These are phyloP conservation scores for Caracal caracal DNA, from an alignment of 2,113 vertebrate genomes.

Conservation along the genomic window DNA sequence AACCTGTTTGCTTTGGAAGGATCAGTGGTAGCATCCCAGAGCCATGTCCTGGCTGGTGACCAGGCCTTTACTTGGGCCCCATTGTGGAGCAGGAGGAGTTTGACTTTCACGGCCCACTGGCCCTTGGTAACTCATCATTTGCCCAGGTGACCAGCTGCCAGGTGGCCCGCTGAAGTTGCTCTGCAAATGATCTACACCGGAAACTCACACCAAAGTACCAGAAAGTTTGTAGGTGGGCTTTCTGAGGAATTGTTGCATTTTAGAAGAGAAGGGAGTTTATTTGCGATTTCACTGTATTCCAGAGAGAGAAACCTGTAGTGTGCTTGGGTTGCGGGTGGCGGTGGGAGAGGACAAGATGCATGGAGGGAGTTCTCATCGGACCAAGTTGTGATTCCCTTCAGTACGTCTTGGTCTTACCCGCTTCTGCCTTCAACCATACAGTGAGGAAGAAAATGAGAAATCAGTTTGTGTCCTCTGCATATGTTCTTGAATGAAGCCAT, in stretches of 20 bases:
- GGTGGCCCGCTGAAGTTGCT: not conserved
- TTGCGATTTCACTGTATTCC: conserved; percentile 37
- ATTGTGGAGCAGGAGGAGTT: not conserved
- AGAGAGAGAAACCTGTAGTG: not conserved
- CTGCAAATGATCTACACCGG: not conserved
- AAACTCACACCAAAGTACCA: not conserved
- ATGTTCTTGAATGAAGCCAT: not conserved
- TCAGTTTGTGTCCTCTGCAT: not conserved
- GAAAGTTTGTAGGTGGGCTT: not conserved
- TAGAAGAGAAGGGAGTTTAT: not conserved
- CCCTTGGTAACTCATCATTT: not conserved
- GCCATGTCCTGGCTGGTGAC: not conserved
- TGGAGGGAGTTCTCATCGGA: not conserved
- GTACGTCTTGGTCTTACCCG: not conserved
- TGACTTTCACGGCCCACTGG: not conserved
- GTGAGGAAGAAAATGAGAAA: not conserved
- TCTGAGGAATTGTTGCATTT: not conserved
- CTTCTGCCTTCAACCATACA: not conserved
- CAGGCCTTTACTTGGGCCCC: not conserved
- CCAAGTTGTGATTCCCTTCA: not conserved
- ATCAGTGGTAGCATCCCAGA: not conserved
- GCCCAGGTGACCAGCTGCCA: not conserved
- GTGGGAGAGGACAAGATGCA: not conserved
- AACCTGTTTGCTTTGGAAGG: not conserved
- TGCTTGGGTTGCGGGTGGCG: not conserved